Base-by-base conservation (phyloP, 2,888 invertebrate genomes). In the Pterobdella sp. region DNA sequence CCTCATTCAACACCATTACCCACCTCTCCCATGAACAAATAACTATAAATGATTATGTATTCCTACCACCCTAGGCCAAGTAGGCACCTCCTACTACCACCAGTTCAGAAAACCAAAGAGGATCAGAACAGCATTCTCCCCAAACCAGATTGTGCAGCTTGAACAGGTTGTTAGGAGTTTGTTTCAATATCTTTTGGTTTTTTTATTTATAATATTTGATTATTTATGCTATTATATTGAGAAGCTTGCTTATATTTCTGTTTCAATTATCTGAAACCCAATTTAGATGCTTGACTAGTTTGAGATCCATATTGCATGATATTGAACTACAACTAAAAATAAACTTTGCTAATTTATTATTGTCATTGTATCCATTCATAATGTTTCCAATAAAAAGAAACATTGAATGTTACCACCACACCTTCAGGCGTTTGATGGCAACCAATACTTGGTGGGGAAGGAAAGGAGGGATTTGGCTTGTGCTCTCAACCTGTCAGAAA, bases 391-490 rank as follows among this genome's bases (percentile, higher is more conserved):
- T n/a, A n/a, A n/a, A n/a, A n/a, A n/a, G n/a, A n/a, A n/a, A n/a
- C n/a, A n/a, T n/a, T n/a, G 95, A 85, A 85, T 97, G 84, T 42
- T 22, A 14, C 49, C 49, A 42, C 49, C 49, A 14, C 49, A 7
- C n/a, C 97, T 97, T 84, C 94, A 96, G 83, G 96, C 96, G 74
- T 98, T 98, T 85, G 96, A 98, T 86, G 94, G 93, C 86, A 98
- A 97, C 85, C 97, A 97, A 84, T 98, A 98, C 86, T 96, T 98
- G 68, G 97, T 98, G 35, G 97, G 97, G 0, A 94, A 94, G 42
- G 97, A 98, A 85, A 88, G 97, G 81, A 98, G 97, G 84, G 94
- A 95, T 84, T 87, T 98, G 79, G 98, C 98, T 4, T 91, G 93
- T 82, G 90, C 91, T 74, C 87, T 98, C 74, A 93, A 91, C 82